Evolutionary conservation across 35 echinoderm and acorn worm species (phyloP).

Genomic region (Ophiothrix spiculata): DNA sequence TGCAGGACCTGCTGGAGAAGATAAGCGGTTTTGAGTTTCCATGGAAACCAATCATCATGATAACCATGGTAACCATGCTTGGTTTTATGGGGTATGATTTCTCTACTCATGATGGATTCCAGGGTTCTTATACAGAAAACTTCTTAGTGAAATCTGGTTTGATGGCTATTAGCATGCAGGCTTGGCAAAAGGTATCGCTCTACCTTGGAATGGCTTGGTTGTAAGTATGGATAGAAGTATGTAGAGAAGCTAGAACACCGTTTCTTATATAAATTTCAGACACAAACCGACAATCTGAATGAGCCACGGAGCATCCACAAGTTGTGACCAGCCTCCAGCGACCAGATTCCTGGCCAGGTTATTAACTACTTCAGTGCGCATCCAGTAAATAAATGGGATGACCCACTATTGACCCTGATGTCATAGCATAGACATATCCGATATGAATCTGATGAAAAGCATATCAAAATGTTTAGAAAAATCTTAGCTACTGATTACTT

Average conservation of each 20-base stretch:
- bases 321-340: too few relatives aligned
- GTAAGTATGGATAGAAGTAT: constrained; percentile 26
- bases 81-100: constrained; percentile 38
- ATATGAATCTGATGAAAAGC: too few relatives aligned
- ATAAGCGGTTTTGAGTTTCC: constrained; percentile 61
- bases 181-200: constrained; percentile 73
- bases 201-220: constrained; percentile 50
- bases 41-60: constrained; percentile 30
- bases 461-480: too few relatives aligned
- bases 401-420: too few relatives aligned
- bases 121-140: constrained; percentile 50
- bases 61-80: constrained; percentile 24
- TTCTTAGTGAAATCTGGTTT: constrained; percentile 67
- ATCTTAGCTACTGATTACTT: too few relatives aligned
- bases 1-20: constrained; percentile 58
- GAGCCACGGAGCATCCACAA: too few relatives aligned
- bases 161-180: constrained; percentile 46
- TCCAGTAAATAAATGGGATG: too few relatives aligned
- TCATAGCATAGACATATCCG: too few relatives aligned
- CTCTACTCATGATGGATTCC: constrained; percentile 38
- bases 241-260: neutral
- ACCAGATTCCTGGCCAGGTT: too few relatives aligned
- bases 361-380: too few relatives aligned
- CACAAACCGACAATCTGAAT: too few relatives aligned
- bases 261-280: too few relatives aligned